Evolutionary conservation across 2,888 invertebrate species (phyloP).

Genomic region (Schizaphis graminum): DNA sequence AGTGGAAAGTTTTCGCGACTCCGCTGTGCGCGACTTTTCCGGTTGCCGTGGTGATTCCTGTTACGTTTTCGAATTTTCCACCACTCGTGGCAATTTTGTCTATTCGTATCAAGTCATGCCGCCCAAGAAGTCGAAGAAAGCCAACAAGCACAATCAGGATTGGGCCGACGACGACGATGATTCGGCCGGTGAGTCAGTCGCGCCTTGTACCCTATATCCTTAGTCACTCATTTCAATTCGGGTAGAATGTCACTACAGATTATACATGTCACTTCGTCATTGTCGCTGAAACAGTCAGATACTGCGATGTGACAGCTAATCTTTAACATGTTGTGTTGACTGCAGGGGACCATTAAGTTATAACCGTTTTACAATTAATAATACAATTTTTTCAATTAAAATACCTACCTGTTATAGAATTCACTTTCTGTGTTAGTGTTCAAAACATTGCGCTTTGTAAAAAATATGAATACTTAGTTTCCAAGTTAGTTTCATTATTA

Average conservation of each 20-base stretch:
- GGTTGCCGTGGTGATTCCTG: neutral
- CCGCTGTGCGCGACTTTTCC: neutral
- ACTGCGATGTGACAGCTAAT: neutral
- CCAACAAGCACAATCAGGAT: constrained; percentile 51
- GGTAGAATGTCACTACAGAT: neutral
- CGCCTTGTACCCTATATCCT: neutral
- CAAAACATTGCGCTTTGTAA: neutral
- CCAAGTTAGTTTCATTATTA: neutral
- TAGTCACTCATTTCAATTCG: neutral
- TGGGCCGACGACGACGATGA: constrained; percentile 44
- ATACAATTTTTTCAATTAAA: neutral
- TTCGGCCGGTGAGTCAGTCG: constrained; percentile 9
- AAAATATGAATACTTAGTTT: neutral
- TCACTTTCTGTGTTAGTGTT: neutral
- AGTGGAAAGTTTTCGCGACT: neutral
- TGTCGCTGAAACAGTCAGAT: neutral
- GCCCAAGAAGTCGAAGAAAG: constrained; percentile 59
- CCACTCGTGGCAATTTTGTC: neutral
- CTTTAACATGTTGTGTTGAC: neutral
- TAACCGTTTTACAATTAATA: neutral
- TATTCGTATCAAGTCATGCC: constrained; percentile 18
- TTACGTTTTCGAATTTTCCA: neutral
- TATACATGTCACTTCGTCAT: neutral
- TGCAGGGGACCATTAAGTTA: neutral
- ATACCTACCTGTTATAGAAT: neutral